Evolutionary conservation across 2,888 invertebrate genomes (phyloP).

Genomic region (Sthenelais limicola): DNA sequence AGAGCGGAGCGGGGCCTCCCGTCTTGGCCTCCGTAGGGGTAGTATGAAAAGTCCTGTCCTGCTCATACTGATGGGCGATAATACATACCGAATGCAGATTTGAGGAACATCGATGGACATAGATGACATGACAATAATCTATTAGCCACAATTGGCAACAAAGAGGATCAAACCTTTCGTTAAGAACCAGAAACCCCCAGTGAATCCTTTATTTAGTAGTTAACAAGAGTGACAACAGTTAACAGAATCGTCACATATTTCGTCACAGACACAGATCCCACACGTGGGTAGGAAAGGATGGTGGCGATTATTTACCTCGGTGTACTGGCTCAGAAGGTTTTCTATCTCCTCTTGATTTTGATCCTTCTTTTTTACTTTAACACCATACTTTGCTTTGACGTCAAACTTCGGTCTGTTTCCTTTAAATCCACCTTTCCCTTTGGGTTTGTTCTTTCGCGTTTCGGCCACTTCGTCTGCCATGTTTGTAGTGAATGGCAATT

Average conservation of each 20-base stretch:
- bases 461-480: no score
- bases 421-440: constrained; percentile 12
- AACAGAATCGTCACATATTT: no score
- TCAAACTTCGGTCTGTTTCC: constrained; percentile 26
- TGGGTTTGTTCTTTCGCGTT: no score
- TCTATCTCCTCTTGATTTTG: constrained; percentile 9
- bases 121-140: no score
- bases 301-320: constrained; percentile 34
- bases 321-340: constrained; percentile 1
- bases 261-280: neutral
- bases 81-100: no score
- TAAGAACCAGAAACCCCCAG: neutral
- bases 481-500: no score
- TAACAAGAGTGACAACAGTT: no score
- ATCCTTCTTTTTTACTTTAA: neutral
- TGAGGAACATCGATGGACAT: no score
- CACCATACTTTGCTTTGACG: constrained; percentile 24
- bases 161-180: neutral
- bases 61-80: neutral
- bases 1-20: no score
- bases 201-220: neutral
- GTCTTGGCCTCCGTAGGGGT: no score
- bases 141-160: no score
- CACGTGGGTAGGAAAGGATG: neutral
- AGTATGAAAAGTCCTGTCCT: no score